Conservation (phyloP, 2,113 vertebrate species). For the Campylomormyrus numenius region DNA sequence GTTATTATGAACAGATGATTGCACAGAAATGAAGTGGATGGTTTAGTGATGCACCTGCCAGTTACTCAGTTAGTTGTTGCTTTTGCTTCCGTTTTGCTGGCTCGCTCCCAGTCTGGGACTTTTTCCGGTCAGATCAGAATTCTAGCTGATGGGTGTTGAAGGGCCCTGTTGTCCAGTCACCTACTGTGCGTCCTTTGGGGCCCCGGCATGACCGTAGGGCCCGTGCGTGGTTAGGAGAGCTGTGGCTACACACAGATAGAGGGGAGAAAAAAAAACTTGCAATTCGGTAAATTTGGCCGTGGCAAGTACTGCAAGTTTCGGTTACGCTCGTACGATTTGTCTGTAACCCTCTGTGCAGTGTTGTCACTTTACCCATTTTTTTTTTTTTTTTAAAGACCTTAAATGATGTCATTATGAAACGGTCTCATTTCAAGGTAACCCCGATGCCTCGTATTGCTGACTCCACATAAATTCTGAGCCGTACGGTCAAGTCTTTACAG, state of each 20-base stretch:
- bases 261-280: background rate
- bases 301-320: background rate
- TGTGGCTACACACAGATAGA: background rate
- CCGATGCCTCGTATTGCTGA: background rate
- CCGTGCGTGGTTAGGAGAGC: background rate
- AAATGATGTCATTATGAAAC: background rate
- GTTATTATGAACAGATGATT: background rate
- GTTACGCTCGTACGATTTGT: background rate
- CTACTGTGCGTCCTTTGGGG: background rate
- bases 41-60: background rate
- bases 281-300: background rate
- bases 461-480: background rate
- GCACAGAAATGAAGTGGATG: background rate
- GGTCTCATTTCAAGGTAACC: background rate
- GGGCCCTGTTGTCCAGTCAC: background rate
- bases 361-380: background rate
- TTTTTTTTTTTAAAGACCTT: background rate
- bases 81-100: background rate
- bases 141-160: background rate
- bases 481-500: background rate
- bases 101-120: background rate
- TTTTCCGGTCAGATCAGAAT: background rate
- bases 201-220: background rate
- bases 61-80: background rate
- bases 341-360: background rate